phyloP scores from a whole-genome alignment of 2,888 invertebrate genomes.

The Cryptops parisi region DNA sequence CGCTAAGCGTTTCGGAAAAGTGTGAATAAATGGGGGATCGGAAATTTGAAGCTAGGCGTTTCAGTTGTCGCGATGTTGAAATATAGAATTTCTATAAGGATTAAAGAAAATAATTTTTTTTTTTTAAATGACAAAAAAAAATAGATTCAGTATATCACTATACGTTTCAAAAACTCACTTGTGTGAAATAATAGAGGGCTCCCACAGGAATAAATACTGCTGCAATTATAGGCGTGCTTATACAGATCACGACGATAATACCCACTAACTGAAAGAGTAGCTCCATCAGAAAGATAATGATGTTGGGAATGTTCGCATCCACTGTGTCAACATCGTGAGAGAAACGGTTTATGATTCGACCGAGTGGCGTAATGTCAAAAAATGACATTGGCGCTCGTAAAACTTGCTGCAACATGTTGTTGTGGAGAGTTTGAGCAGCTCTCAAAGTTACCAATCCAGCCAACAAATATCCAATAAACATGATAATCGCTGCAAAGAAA shows the following conservation, averaged over 20 bases:
- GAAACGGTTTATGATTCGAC: slow-evolving; percentile 22
- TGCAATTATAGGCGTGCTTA: slow-evolving; percentile 10
- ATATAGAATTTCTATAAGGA: slow-evolving; percentile 68
- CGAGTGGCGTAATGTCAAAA: slow-evolving; percentile 19
- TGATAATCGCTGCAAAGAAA: background rate
- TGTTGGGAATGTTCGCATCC: slow-evolving; percentile 22
- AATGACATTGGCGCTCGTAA: slow-evolving; percentile 18
- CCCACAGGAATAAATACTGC: slow-evolving; percentile 11
- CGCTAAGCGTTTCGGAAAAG: slow-evolving; percentile 81
- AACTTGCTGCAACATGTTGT: slow-evolving; percentile 16
- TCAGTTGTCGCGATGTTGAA: slow-evolving; percentile 80
- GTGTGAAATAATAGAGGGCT: slow-evolving; percentile 16
- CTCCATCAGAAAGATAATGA: slow-evolving; percentile 10
- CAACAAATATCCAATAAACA: background rate
- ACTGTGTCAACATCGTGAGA: slow-evolving; percentile 26
- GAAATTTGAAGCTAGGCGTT: slow-evolving; percentile 82
- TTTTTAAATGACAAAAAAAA: background rate
- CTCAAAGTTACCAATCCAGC: background rate
- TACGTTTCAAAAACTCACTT: slow-evolving; percentile 2
- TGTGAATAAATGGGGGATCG: slow-evolving; percentile 95
- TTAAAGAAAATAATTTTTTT: background rate
- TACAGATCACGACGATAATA: slow-evolving; percentile 13
- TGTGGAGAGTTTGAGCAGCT: slow-evolving; percentile 13
- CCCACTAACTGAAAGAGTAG: slow-evolving; percentile 10
- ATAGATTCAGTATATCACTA: background rate